Conservation (phyloP, 1,140 invertebrate genomes). For the Polypedilum pembai region DNA sequence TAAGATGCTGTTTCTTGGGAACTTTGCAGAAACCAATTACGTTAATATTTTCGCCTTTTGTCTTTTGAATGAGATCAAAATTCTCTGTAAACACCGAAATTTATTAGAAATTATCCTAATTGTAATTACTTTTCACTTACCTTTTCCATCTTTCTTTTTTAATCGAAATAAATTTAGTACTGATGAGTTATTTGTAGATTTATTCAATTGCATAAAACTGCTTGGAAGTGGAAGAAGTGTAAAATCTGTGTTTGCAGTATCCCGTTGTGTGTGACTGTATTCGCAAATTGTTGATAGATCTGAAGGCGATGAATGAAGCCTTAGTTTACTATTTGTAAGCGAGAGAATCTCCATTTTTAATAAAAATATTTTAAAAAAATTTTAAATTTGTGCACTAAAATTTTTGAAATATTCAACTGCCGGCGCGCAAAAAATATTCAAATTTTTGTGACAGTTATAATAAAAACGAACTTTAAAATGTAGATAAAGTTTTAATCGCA, state of each 20-base stretch:
- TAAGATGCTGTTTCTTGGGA: background rate
- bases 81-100: too few relatives aligned
- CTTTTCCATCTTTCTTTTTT: background rate
- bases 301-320: background rate
- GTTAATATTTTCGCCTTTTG: background rate
- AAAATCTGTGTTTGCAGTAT: background rate
- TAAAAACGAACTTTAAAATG: too few relatives aligned
- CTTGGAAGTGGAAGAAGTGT: background rate
- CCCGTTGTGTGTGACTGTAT: background rate
- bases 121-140: background rate
- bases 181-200: background rate
- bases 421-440: too few relatives aligned
- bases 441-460: too few relatives aligned
- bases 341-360: background rate
- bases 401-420: too few relatives aligned
- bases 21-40: background rate
- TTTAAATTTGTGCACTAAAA: background rate
- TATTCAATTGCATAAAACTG: background rate
- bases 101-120: background rate
- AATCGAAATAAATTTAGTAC: background rate
- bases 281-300: background rate
- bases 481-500: too few relatives aligned
- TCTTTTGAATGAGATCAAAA: background rate
- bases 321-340: background rate
- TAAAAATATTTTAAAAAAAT: background rate